These are phyloP conservation scores for Xiphydria camelus DNA, from an alignment of 2,888 invertebrate genomes.

Conservation along the genomic window DNA sequence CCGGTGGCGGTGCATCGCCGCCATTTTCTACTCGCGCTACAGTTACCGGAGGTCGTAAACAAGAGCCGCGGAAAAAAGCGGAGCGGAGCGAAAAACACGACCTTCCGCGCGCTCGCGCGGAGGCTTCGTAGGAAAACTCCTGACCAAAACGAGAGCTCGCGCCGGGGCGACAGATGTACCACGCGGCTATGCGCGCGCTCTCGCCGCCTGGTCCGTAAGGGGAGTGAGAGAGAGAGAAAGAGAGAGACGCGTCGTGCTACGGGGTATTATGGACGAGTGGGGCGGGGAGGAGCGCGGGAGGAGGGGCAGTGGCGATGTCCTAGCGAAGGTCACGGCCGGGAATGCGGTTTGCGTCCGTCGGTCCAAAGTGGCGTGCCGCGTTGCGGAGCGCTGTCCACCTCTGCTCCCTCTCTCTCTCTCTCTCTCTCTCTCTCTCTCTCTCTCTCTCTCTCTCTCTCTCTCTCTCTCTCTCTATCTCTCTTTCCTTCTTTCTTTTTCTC, in stretches of 20 bases:
- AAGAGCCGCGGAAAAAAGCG: slow-evolving; percentile 5
- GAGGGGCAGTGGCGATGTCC: slow-evolving; percentile 57
- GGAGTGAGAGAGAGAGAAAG: neutral
- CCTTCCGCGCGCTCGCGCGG: slow-evolving; percentile 18
- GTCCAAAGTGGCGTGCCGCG: slow-evolving; percentile 50
- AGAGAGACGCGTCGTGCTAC: slow-evolving; percentile 11
- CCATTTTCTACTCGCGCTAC: neutral
- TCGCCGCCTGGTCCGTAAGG: slow-evolving; percentile 2
- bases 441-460: slow-evolving; percentile 14
- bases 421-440: neutral
- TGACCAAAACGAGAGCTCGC: slow-evolving; percentile 26
- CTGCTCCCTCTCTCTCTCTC: slow-evolving; percentile 22
- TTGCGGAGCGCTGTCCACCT: slow-evolving; percentile 26
- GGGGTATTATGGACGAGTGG: neutral
- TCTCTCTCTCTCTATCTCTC: slow-evolving; percentile 16
- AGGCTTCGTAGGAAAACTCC: slow-evolving; percentile 24
- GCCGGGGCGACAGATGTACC: no score
- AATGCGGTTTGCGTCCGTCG: slow-evolving; percentile 56
- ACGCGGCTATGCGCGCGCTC: no score
- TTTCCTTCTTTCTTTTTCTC: slow-evolving; percentile 9
- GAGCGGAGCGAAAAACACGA: slow-evolving; percentile 15
- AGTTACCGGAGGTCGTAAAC: slow-evolving; percentile 4
- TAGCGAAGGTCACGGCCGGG: slow-evolving; percentile 59
- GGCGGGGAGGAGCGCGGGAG: slow-evolving; percentile 28
- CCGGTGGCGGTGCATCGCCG: no score